These are phyloP conservation scores for Agrilus mali DNA, from an alignment of 2,888 invertebrate species.

Conservation along the genomic window DNA sequence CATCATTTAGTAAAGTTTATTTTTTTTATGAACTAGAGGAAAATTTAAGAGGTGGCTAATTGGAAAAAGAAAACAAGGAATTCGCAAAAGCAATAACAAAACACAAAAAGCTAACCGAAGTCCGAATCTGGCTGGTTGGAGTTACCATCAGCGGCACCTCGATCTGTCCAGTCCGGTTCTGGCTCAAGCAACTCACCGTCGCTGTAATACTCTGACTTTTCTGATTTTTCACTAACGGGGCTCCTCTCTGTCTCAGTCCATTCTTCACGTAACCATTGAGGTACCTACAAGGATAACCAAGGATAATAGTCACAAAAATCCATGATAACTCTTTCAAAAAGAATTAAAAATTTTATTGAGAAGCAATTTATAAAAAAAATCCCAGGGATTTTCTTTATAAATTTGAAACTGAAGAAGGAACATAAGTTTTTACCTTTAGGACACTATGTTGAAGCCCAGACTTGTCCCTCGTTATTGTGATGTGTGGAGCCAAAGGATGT, in stretches of 20 bases:
- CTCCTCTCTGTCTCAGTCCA: slow-evolving; percentile 34
- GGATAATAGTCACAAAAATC: no score
- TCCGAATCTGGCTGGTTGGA: slow-evolving; percentile 80
- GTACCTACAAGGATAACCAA: slow-evolving; percentile 40
- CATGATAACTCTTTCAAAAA: no score
- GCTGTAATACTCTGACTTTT: slow-evolving; percentile 32
- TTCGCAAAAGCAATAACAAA: no score
- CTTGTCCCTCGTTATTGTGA: slow-evolving; percentile 78
- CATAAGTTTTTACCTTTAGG: slow-evolving; percentile 45
- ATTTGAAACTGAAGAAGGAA: neutral
- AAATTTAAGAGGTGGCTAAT: no score
- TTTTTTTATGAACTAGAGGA: no score
- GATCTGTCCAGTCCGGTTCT: slow-evolving; percentile 56
- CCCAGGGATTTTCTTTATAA: neutral
- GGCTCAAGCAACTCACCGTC: slow-evolving; percentile 33
- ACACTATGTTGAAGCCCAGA: slow-evolving; percentile 80
- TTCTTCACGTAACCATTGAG: slow-evolving; percentile 62
- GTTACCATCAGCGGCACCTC: slow-evolving; percentile 71
- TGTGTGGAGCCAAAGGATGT: slow-evolving; percentile 76
- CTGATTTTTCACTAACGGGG: slow-evolving; percentile 29
- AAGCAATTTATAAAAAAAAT: neutral
- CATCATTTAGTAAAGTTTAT: no score
- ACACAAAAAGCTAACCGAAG: slow-evolving; percentile 44
- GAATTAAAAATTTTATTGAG: no score
- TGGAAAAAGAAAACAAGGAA: no score